Base-by-base conservation (phyloP, 2,797 vertebrate species). In the Lepilemur ruficaudatus region DNA sequence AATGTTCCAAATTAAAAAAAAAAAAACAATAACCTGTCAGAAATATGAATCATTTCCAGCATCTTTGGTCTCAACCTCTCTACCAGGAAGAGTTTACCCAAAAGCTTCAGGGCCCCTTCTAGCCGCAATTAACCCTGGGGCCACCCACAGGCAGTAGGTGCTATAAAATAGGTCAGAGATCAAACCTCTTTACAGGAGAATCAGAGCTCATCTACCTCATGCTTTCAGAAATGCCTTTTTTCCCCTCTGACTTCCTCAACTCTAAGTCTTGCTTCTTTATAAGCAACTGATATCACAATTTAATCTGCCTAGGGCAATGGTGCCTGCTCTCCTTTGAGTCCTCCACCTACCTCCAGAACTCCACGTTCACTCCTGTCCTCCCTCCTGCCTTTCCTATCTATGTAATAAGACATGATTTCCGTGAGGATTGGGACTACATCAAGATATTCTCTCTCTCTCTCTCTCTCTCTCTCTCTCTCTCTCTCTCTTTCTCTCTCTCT, bases 161-260 rank as follows among this genome's bases (percentile, higher is more conserved):
- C 69, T 52, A 94, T 59, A 92, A 96, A 94, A 95, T 20, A 35
- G 20, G 82, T 63, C 81, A 72, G 22, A 84, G 79, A 95, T 96
- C 91, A 97, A 93, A 95, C 35, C 32, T 46, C 22, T 57, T 20
- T 76, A 7, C n/a, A 41, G 83, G 23, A 89, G 52, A 91, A 94
- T 93, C 91, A 90, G 75, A 78, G 6, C 30, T 86, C 59, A 43
- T 46, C 17, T 67, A 22, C 35, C n/a, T 83, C 35, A 35, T 63
- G 18, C 69, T 94, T 85, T 87, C 75, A 30, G 88, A 92, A 91
- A 92, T 90, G 79, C 4, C 11, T 17, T n/a, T 81, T 59, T 78
- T 5, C 17, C 14, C 46, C 25, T 55, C 55, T 84, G 75, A 83
- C 59, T 93, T 95, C 22, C 22, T 23, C 17, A 59, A 76, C 22